phyloP scores from a whole-genome alignment of 2,888 invertebrate genomes.

The Drosophila prolongata region DNA sequence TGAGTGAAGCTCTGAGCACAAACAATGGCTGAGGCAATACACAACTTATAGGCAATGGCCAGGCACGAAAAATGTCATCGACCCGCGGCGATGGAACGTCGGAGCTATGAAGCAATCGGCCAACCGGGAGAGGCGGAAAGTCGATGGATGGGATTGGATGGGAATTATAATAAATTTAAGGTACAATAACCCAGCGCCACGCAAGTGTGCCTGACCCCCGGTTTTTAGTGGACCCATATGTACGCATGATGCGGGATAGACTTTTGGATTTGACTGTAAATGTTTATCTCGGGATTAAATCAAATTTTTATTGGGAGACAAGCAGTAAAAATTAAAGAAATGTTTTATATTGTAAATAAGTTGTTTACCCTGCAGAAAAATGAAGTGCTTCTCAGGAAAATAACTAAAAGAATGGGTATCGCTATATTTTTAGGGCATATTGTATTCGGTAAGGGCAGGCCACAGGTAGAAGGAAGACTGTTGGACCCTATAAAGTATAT shows the following conservation, averaged over 20 bases:
- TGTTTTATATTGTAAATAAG: too few species aligned
- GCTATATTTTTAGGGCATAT: too few species aligned
- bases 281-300: too few species aligned
- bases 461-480: too few species aligned
- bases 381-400: too few species aligned
- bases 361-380: too few species aligned
- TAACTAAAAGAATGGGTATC: too few species aligned
- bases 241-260: conserved; percentile 14
- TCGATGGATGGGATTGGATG: conserved; percentile 26
- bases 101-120: conserved; percentile 10
- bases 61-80: conserved; percentile 74
- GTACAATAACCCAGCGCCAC: conserved; percentile 70
- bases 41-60: conserved; percentile 48
- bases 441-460: too few species aligned
- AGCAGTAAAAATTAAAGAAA: too few species aligned
- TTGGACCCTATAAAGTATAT: too few species aligned
- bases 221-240: neutral
- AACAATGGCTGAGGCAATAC: conserved; percentile 56
- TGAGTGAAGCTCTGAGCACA: neutral
- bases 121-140: conserved; percentile 3
- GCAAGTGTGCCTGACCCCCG: conserved; percentile 25
- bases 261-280: too few species aligned
- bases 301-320: too few species aligned
- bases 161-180: conserved; percentile 77
- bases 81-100: conserved; percentile 51